Evolutionary conservation across 2,797 vertebrate species (phyloP).

Genomic region (Channallabes apus): DNA sequence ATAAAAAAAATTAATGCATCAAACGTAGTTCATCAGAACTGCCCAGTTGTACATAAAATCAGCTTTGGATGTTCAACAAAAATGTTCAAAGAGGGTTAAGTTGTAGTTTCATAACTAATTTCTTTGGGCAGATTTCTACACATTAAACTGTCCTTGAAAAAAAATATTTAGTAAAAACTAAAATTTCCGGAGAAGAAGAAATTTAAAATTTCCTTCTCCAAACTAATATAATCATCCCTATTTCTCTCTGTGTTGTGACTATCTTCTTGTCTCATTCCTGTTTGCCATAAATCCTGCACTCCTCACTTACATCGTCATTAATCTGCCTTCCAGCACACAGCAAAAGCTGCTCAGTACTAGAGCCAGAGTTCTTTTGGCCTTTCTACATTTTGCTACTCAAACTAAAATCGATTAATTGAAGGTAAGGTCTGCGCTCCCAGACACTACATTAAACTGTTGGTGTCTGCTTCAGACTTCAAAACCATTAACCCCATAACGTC

Average conservation of each 20-base stretch:
- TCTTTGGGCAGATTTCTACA: neutral
- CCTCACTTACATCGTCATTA: neutral
- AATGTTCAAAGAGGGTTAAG: neutral
- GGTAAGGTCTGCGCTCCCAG: conserved; percentile 24
- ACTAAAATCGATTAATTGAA: conserved; percentile 22
- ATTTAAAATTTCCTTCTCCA: neutral
- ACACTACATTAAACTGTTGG: conserved; percentile 31
- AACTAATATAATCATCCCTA: neutral
- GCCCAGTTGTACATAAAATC: neutral
- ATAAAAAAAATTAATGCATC: too few species aligned
- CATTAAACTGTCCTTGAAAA: neutral
- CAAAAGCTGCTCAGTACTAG: neutral
- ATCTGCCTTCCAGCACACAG: conserved; percentile 8
- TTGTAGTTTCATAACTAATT: neutral
- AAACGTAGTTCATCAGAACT: neutral
- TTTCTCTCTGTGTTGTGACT: neutral
- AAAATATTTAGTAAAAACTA: neutral
- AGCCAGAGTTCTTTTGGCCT: conserved; percentile 16
- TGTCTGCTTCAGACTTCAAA: conserved; percentile 26
- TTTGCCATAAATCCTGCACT: neutral
- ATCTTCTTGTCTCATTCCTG: neutral
- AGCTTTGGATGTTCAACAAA: neutral
- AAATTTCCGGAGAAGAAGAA: neutral
- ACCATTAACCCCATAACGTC: conserved; percentile 32
- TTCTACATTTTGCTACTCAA: conserved; percentile 17